phyloP scores from a whole-genome alignment of 2,113 vertebrate genomes.

The Hippopotamus amphibius region DNA sequence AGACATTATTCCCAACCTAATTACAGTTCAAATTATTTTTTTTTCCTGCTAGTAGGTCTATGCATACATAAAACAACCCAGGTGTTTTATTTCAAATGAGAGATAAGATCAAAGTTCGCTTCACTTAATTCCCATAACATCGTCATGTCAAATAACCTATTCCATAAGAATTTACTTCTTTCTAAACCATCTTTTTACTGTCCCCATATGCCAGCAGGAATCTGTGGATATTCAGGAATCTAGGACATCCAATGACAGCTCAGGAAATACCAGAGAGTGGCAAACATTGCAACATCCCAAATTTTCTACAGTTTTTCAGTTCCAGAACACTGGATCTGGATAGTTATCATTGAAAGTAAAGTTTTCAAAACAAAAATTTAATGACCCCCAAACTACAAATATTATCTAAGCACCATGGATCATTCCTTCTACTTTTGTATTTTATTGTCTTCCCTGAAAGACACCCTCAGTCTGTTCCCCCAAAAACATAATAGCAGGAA shows the following conservation, averaged over 20 bases:
- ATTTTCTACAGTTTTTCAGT: not conserved
- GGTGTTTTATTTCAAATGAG: conserved; percentile 35
- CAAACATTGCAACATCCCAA: not conserved
- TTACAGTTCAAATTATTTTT: not conserved
- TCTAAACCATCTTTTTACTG: not conserved
- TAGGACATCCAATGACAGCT: not conserved
- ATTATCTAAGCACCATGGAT: not conserved
- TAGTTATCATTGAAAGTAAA: conserved; percentile 53
- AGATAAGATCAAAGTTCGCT: conserved; percentile 3
- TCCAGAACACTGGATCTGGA: not conserved
- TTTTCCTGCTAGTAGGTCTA: not conserved
- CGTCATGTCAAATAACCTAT: not conserved
- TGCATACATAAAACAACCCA: not conserved
- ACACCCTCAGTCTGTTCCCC: not conserved
- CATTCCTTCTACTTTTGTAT: not conserved
- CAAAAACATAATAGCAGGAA: not conserved
- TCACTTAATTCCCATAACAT: not conserved
- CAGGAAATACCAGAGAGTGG: not conserved
- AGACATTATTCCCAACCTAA: conserved; percentile 25
- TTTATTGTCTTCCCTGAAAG: conserved; percentile 17
- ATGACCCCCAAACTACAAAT: conserved; percentile 28
- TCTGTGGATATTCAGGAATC: not conserved
- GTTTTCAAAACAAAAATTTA: conserved; percentile 42
- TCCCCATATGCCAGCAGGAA: not conserved
- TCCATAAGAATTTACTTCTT: not conserved